Conservation (phyloP, 2,888 invertebrate genomes). For the Drosophila colorata region DNA sequence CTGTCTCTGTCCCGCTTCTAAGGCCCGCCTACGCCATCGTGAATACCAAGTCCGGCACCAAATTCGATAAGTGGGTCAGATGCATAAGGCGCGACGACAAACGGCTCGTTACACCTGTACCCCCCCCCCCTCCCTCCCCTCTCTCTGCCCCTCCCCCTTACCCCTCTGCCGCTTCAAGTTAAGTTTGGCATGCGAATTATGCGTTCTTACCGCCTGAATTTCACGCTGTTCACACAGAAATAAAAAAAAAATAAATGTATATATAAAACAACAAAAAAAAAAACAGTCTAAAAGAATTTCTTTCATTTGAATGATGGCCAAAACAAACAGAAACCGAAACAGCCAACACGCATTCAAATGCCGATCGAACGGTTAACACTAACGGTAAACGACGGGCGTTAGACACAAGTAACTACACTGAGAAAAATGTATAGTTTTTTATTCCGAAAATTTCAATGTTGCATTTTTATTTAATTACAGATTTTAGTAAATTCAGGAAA, state of each 20-base stretch:
- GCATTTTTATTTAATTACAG: too few species aligned
- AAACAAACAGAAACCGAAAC: conserved; percentile 57
- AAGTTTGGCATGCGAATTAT: conserved; percentile 58
- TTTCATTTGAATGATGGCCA: conserved; percentile 55
- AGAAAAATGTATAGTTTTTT: not conserved
- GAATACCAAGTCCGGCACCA: conserved; percentile 74
- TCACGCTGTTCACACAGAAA: conserved; percentile 1
- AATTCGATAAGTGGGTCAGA: conserved; percentile 72
- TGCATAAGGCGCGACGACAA: conserved; percentile 76
- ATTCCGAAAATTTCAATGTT: too few species aligned
- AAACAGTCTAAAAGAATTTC: conserved; percentile 61
- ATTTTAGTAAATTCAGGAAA: too few species aligned
- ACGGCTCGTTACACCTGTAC: conserved; percentile 32
- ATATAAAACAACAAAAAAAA: conserved; percentile 12
- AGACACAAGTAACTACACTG: conserved; percentile 11
- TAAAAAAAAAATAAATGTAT: not conserved
- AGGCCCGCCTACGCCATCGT: conserved; percentile 52
- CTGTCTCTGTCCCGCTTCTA: conserved; percentile 11
- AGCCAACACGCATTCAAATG: conserved; percentile 34
- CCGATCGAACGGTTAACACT: conserved; percentile 51
- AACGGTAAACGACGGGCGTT: conserved; percentile 58
- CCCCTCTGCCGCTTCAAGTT: not conserved
- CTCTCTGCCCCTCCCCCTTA: not conserved
- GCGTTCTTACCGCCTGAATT: conserved; percentile 25
- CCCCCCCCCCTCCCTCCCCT: conserved; percentile 2